A percentile compares a stretch with the other conserved stretches of the same genome.
Conservation (phyloP, 92 coral and sea anemone species). For the Chrysogorgia sp. region DNA sequence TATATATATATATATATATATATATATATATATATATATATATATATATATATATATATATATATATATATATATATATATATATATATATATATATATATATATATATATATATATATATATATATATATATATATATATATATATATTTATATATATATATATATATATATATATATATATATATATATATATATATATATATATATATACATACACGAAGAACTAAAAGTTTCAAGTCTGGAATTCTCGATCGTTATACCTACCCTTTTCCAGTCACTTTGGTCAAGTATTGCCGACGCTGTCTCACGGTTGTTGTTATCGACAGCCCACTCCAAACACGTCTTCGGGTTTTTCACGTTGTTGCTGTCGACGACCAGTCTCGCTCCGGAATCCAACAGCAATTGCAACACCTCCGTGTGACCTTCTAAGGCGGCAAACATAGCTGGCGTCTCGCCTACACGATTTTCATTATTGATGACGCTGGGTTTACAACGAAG, state of each 20-base stretch:
- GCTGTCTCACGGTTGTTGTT: slow-evolving; percentile 4
- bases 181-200: too few relatives aligned
- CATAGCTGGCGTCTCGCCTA: slow-evolving; percentile 28
- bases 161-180: too few relatives aligned
- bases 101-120: too few relatives aligned
- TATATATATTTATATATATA: too few relatives aligned
- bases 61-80: too few relatives aligned
- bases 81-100: too few relatives aligned
- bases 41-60: too few relatives aligned
- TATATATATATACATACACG: too few relatives aligned
- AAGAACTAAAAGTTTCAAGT: neutral
- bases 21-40: too few relatives aligned
- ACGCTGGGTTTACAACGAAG: neutral
- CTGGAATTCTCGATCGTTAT: neutral
- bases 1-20: too few relatives aligned
- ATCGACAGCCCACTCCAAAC: slow-evolving; percentile 38
- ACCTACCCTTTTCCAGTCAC: slow-evolving; percentile 14
- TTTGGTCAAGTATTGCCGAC: neutral
- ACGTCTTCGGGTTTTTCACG: neutral
- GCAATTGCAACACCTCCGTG: neutral
- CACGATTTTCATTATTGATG: slow-evolving; percentile 17
- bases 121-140: too few relatives aligned
- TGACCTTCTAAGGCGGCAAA: slow-evolving; percentile 26
- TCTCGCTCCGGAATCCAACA: neutral
- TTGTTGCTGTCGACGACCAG: neutral